Base-by-base conservation (phyloP, 2,888 invertebrate species). In the Nematopogon swammerdamellus region DNA sequence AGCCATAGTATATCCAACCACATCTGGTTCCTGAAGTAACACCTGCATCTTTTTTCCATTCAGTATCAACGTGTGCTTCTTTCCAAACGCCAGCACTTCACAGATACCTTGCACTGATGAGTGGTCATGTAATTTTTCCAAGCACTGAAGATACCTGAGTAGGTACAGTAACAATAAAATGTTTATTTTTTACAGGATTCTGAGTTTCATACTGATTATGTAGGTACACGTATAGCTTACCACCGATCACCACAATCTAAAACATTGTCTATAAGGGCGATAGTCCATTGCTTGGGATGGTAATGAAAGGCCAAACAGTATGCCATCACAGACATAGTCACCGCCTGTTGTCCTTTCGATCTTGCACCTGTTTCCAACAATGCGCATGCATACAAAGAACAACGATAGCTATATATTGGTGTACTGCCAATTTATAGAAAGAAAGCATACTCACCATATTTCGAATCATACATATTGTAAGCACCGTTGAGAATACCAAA, bases 231-330 rank as follows among this genome's bases (percentile, higher is more conserved):
- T 25, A 8, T 46, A 17, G 57, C 63, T 18, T 63, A 83, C 67
- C 84, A 75, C 47, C 66, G 63, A 58, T 82, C 82, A 1, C 83
- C 84, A 44, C 77, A 69, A 19, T 82, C 80, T 3, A 85, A 55
- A 18, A 85, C 68, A 53, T 81, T 79, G 56, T 87, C 87, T 1
- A 88, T 61, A 16, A 82, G 77, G 52, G 81, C 82, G 59, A 81
- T 72, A 0, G 77, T 81, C 88, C 88, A 88, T 49, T 77, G 77
- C 50, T 79, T 80, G 0, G 84, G 83, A 54, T 83, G 83, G 56
- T 80, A 81, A 52, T 84, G 69, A 56, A 82, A 82, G 0, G 83
- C 80, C 53, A 79, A 72, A 54, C 84, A 83, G 56, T 80, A 84
- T 1, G 84, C 82, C 62, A 82, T 82, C 1, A 83, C 77, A 25